phyloP scores from a whole-genome alignment of 2,888 invertebrate species.

The Rotaria magnacalcarata region DNA sequence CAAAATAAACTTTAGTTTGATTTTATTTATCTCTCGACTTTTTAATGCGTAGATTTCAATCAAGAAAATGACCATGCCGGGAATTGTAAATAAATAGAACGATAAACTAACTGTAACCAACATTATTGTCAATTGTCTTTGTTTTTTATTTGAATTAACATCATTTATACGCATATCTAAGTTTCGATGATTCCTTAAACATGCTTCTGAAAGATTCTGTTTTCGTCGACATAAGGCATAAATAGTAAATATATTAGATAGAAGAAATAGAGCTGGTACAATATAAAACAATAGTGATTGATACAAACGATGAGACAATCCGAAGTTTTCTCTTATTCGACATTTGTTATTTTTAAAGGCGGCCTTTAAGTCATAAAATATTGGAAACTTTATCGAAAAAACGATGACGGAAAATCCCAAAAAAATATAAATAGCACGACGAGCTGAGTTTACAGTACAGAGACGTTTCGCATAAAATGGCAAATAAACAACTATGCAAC shows the following conservation, averaged over 20 bases:
- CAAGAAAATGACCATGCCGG: background rate
- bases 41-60: background rate
- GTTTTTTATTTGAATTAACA: conserved; percentile 1
- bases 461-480: conserved; percentile 9
- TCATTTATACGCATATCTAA: conserved; percentile 1
- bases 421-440: background rate
- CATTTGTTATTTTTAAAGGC: background rate
- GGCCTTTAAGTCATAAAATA: background rate
- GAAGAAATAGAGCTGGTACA: background rate
- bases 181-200: background rate
- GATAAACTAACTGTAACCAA: conserved; percentile 6
- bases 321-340: background rate
- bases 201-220: background rate
- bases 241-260: background rate
- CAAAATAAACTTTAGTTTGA: background rate
- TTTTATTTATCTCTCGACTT: background rate
- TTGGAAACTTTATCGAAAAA: background rate
- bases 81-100: conserved; percentile 35
- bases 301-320: background rate
- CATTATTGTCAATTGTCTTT: conserved; percentile 27
- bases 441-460: conserved; percentile 6
- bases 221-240: background rate
- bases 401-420: background rate
- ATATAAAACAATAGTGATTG: background rate
- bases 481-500: background rate